A percentile compares a stretch with the other conserved stretches of the same genome.
phyloP scores from a whole-genome alignment of 1,140 invertebrate species.

The Musca domestica region DNA sequence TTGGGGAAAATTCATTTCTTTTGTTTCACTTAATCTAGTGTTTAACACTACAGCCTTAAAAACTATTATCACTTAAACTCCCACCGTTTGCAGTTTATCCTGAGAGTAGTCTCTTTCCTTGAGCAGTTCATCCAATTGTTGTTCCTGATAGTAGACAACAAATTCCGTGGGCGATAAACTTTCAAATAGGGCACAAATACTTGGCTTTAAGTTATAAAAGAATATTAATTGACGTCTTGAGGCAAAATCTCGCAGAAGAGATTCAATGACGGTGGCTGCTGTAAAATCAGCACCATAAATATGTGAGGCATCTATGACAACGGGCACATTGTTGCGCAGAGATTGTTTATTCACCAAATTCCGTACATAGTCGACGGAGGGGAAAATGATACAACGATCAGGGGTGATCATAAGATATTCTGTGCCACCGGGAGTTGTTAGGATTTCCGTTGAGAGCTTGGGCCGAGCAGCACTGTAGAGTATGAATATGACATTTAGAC shows the following conservation, averaged over 20 bases:
- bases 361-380: slow-evolving; percentile 82
- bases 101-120: slow-evolving; percentile 39
- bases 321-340: slow-evolving; percentile 63
- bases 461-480: slow-evolving; percentile 87
- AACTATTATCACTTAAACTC: slow-evolving; percentile 14
- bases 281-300: slow-evolving; percentile 81
- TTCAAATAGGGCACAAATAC: slow-evolving; percentile 75
- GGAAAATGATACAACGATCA: slow-evolving; percentile 83
- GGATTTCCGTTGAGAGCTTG: slow-evolving; percentile 73
- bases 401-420: slow-evolving; percentile 80
- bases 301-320: slow-evolving; percentile 80
- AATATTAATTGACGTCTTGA: slow-evolving; percentile 68
- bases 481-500: slow-evolving; percentile 83
- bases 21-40: no score
- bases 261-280: slow-evolving; percentile 72
- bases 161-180: slow-evolving; percentile 71
- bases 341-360: slow-evolving; percentile 79
- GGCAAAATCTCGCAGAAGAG: slow-evolving; percentile 70
- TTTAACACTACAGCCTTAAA: no score
- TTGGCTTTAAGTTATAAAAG: slow-evolving; percentile 78
- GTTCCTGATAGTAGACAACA: slow-evolving; percentile 71
- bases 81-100: slow-evolving; percentile 24
- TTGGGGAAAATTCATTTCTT: no score
- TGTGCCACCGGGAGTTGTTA: slow-evolving; percentile 64
- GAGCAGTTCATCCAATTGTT: slow-evolving; percentile 67